Conservation (phyloP, 2,888 invertebrate genomes). For the Phragmatobia fuliginosa region DNA sequence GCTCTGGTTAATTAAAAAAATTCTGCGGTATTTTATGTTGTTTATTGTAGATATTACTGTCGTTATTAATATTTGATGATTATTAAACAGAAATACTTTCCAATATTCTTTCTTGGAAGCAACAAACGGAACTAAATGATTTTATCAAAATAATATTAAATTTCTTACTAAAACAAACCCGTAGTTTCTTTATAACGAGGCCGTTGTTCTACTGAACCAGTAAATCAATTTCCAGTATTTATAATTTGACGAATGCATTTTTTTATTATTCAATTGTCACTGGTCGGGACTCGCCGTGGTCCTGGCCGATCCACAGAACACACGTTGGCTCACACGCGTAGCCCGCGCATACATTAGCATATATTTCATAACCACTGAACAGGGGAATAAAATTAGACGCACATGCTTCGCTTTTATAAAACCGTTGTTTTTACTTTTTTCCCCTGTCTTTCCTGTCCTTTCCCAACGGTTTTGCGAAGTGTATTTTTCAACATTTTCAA, state of each 20-base stretch:
- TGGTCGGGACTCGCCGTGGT: constrained; percentile 30
- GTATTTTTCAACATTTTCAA: constrained; percentile 26
- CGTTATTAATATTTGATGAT: background rate
- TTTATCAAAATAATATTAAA: background rate
- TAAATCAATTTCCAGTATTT: constrained; percentile 7
- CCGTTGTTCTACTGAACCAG: background rate
- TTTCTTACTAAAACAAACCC: background rate
- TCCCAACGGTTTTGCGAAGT: constrained; percentile 62
- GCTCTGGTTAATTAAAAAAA: background rate
- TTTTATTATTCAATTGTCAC: constrained; percentile 45
- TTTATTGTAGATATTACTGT: too few relatives aligned
- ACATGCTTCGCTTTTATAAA: constrained; percentile 76
- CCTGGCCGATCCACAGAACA: constrained; percentile 34
- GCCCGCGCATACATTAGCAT: constrained; percentile 83
- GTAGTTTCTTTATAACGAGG: background rate
- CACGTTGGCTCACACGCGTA: constrained; percentile 60
- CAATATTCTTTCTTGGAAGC: background rate
- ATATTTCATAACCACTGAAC: constrained; percentile 85
- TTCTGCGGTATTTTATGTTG: background rate
- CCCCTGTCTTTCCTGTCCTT: constrained; percentile 59
- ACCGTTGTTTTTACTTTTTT: constrained; percentile 78
- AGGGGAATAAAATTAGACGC: constrained; percentile 85
- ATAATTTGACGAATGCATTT: constrained; percentile 18
- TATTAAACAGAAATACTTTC: background rate
- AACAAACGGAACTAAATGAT: background rate